These are phyloP conservation scores for Dermochelys coriacea DNA, from an alignment of 2,797 vertebrate genomes.

Conservation along the genomic window DNA sequence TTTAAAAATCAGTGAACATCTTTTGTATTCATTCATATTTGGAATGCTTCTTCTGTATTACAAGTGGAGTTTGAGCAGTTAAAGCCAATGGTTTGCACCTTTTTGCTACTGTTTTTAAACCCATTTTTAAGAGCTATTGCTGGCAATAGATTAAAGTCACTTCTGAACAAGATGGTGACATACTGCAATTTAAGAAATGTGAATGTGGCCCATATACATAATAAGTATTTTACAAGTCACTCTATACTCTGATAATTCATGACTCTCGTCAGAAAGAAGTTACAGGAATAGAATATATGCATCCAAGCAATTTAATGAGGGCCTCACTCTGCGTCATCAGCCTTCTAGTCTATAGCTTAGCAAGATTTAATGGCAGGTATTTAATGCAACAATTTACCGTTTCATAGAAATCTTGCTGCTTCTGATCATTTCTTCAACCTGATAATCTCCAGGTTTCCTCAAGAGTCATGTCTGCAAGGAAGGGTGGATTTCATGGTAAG, in stretches of 20 bases:
- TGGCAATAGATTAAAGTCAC: neutral
- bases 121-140: neutral
- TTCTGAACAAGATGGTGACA: neutral
- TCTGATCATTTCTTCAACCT: neutral
- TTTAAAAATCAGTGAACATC: neutral
- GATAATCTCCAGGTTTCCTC: neutral
- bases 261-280: neutral
- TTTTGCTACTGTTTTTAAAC: neutral
- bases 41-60: neutral
- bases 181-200: neutral
- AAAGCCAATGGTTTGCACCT: neutral
- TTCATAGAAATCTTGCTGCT: neutral
- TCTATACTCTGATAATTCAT: neutral
- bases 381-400: neutral
- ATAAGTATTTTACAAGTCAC: neutral
- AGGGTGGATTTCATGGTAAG: neutral
- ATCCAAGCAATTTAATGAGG: neutral
- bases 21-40: neutral
- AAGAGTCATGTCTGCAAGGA: neutral
- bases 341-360: neutral
- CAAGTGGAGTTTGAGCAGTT: neutral
- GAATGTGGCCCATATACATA: neutral
- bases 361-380: neutral
- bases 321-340: neutral
- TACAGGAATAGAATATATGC: neutral